Evolutionary conservation across 1,140 invertebrate genomes (phyloP), one percentile per base, ranked within the genome.

Genomic region (Matsumurasca onukii): DNA sequence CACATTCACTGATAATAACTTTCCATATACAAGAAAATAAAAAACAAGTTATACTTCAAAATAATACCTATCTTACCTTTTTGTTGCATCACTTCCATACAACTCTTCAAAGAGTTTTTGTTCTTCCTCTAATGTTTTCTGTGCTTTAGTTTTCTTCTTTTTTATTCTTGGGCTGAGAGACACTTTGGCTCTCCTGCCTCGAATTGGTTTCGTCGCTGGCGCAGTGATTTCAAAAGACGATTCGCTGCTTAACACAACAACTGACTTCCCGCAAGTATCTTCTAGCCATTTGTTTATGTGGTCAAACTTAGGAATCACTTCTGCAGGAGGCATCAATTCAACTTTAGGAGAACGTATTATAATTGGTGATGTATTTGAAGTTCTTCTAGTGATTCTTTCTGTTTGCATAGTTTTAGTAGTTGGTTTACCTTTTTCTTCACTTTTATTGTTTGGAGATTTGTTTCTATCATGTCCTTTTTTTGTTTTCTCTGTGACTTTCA

Each of bases 31-130:
- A n/a, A n/a, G n/a, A n/a, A n/a, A n/a, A n/a, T n/a, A n/a, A n/a
- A n/a, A n/a, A n/a, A n/a, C n/a, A n/a, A n/a, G n/a, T n/a, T n/a
- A n/a, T n/a, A n/a, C n/a, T n/a, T n/a, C n/a, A n/a, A 55, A 39
- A 39, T 39, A 39, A 9, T 39, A 39, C 5, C 17, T 17, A 39
- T 39, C 49, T 52, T n/a, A 59, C 55, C 25, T 59, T 29, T 59
- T 59, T 2, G 3, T 27, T 3, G 12, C 25, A n/a, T 59, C 55
- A 59, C 3, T 24, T 15, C 55, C 55, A 27, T 59, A 59, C 3
- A 59, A n/a, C n/a, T 59, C 22, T 59, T 59, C 55, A 27, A 59
- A 59, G 3, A 59, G 22, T 29, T 59, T 59, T n/a, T 59, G 55
- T 24, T 59, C 55, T 24, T 59, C 55, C 24, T 59, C 22, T 29